Evolutionary conservation across 2,888 invertebrate genomes (phyloP).

Genomic region (Hypselothyrea guttata): DNA sequence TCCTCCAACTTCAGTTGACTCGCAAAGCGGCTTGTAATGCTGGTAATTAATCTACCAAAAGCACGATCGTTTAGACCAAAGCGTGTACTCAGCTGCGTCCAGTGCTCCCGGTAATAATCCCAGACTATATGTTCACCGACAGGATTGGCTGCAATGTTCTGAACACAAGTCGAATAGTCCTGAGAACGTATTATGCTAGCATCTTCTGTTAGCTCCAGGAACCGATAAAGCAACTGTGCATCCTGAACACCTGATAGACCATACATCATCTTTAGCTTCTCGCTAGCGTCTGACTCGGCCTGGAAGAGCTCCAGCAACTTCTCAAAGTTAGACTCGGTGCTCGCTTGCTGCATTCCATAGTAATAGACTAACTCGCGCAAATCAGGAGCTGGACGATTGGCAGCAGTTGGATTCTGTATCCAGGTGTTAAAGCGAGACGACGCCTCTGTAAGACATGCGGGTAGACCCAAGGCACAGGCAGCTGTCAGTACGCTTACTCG

Average conservation of each 20-base stretch:
- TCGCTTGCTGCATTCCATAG: constrained; percentile 87
- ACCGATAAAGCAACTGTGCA: constrained; percentile 85
- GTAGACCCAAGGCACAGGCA: constrained; percentile 85
- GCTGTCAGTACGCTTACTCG: constrained; percentile 85
- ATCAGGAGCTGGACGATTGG: constrained; percentile 85
- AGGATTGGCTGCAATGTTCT: constrained; percentile 87
- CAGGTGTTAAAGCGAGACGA: constrained; percentile 84
- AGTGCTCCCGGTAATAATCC: constrained; percentile 91
- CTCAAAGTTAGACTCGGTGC: constrained; percentile 87
- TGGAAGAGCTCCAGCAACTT: constrained; percentile 87
- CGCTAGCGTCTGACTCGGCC: constrained; percentile 89
- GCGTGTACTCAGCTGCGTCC: constrained; percentile 87
- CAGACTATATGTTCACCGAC: constrained; percentile 89
- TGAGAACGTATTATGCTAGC: constrained; percentile 89
- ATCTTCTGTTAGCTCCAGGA: constrained; percentile 87
- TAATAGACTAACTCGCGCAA: constrained; percentile 86
- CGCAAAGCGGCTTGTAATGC: constrained; percentile 87
- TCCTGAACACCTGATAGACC: constrained; percentile 88
- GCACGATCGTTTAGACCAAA: constrained; percentile 91
- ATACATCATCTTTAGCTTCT: constrained; percentile 87
- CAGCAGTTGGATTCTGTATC: constrained; percentile 82
- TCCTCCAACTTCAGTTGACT: constrained; percentile 87
- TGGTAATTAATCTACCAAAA: constrained; percentile 88
- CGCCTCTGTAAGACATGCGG: constrained; percentile 85
- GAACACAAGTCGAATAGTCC: constrained; percentile 89